Percentiles rank a stretch among this genome's conserved stretches.
phyloP scores from a whole-genome alignment of 2,888 invertebrate species.

The Lampropteryx suffumata region DNA sequence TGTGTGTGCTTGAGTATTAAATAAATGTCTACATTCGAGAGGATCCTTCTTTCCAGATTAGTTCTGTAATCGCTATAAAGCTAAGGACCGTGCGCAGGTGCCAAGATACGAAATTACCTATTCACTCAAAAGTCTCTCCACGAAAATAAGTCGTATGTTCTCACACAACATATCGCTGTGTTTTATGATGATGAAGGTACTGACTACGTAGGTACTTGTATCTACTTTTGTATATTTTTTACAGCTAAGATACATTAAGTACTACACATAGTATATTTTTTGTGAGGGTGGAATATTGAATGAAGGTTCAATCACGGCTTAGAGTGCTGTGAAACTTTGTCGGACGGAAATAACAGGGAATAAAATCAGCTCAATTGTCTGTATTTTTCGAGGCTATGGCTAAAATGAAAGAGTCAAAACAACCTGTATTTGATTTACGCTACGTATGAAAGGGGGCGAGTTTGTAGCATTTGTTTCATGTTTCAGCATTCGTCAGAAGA shows the following conservation, averaged over 20 bases:
- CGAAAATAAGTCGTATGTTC: constrained; percentile 16
- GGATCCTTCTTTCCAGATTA: constrained; percentile 13
- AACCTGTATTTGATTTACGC: too few relatives aligned
- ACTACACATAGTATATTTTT: neutral
- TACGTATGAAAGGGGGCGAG: too few relatives aligned
- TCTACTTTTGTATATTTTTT: constrained; percentile 5
- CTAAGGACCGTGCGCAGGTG: constrained; percentile 16
- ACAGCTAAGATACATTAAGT: too few relatives aligned
- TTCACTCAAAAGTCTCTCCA: constrained; percentile 23
- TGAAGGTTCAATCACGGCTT: neutral
- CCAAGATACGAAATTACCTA: constrained; percentile 16
- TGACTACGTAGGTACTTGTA: neutral
- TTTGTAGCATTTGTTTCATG: too few relatives aligned
- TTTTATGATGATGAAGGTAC: constrained; percentile 19
- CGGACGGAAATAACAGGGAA: too few relatives aligned
- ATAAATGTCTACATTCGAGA: constrained; percentile 8
- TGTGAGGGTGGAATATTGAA: neutral
- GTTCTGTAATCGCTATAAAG: constrained; percentile 13
- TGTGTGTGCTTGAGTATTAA: too few relatives aligned
- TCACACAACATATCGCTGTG: constrained; percentile 5
- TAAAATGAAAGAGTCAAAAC: too few relatives aligned
- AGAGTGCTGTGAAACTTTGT: too few relatives aligned
- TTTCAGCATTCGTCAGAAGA: too few relatives aligned
- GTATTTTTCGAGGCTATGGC: too few relatives aligned
- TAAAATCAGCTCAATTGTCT: too few relatives aligned